Evolutionary conservation across 2,797 vertebrate genomes (phyloP).

Genomic region (Sandelia bainsii): DNA sequence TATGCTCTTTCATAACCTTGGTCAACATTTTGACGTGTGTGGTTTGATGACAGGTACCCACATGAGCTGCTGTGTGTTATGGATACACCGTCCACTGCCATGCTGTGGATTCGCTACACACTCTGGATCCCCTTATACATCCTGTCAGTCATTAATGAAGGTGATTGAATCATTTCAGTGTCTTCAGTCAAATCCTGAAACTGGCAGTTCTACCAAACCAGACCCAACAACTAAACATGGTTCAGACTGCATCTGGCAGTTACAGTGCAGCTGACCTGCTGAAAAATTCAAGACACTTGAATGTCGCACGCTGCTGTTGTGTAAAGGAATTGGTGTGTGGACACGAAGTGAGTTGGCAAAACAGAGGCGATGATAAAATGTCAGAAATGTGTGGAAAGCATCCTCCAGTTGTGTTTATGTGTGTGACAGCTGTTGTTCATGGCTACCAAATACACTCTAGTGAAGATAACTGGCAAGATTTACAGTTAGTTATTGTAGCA

Average conservation of each 20-base stretch:
- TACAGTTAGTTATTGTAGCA: neutral
- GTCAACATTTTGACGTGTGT: neutral
- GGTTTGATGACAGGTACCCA: slow-evolving; percentile 85
- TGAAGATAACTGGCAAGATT: neutral
- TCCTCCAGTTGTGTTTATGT: neutral
- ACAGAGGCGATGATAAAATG: slow-evolving; percentile 29
- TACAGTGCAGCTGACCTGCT: neutral
- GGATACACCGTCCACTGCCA: slow-evolving; percentile 79
- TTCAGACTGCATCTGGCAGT: neutral
- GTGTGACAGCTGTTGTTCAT: neutral
- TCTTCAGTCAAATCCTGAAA: neutral
- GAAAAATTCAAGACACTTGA: neutral
- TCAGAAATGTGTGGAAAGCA: slow-evolving; percentile 57
- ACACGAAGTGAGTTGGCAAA: slow-evolving; percentile 65
- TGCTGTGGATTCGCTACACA: slow-evolving; percentile 91
- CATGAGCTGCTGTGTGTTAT: slow-evolving; percentile 87
- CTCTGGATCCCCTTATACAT: slow-evolving; percentile 89
- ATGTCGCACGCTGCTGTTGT: neutral
- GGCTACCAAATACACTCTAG: neutral
- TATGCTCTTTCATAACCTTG: neutral
- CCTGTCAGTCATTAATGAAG: slow-evolving; percentile 90
- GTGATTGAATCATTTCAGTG: slow-evolving; percentile 62
- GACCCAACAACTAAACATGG: neutral
- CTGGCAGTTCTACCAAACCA: neutral
- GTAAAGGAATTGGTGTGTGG: neutral